Base-by-base conservation (phyloP, 1,140 invertebrate genomes). In the Globodera ellingtonae region DNA sequence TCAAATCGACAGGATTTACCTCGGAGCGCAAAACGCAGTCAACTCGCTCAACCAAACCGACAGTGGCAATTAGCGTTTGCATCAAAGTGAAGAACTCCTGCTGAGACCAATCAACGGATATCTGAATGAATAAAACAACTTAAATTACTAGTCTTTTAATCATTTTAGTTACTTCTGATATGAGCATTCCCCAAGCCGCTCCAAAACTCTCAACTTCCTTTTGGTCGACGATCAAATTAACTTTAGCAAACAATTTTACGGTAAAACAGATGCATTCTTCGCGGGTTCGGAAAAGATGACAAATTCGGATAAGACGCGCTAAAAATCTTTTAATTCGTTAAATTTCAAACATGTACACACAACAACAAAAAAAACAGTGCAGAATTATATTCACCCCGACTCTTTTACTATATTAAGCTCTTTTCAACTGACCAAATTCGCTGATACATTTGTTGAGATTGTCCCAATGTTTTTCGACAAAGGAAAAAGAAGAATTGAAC, bases 81-180 rank as follows among this genome's bases (percentile, higher is more conserved):
- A 81, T 81, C 50, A 81, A 82, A 21, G 46, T 50, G 59, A 48
- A 46, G 18, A 80, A 81, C 10, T 81, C 44, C 9, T 24, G 4
- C 15, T 80, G 79, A 44, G 52, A 24, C 48, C 56, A 79, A 44
- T 71, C 52, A 21, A 21, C 46, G 50, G 65, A 78, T 48, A 69
- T 50, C 79, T 79, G 48, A 73, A 78, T 52, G 59, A 75, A 6
- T 67, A 44, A 8, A n/a, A 75, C 46, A 24, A 75, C 21, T 65
- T 2, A 21, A 13, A 65, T 65, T 21, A 1, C 13, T 15, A 2
- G 59, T 65, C 1, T 65, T 65, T 65, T 2, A 13, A 9, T 52
- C 10, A 13, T 52, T 52, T 13, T 52, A 13, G 13, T 62, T 18
- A 77, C 75, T 46, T 77, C 48, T 18, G 75, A 48, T 15, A 77